Evolutionary conservation across 2,113 vertebrate genomes (phyloP), one percentile per base, ranked within the genome.

Genomic region (Myrmecophaga tridactyla): DNA sequence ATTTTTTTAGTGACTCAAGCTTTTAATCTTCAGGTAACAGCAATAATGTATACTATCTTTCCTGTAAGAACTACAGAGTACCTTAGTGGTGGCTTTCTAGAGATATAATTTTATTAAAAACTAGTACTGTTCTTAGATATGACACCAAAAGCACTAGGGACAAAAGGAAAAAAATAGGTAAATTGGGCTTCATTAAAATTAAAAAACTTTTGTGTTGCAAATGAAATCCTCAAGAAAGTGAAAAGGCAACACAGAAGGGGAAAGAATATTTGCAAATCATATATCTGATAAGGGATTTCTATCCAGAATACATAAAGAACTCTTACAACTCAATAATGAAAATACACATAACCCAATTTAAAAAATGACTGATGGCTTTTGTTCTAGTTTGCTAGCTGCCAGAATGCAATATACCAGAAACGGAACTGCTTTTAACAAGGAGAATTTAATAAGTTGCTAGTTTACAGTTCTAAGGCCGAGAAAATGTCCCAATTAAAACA

Each of bases 1-100:
- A 12, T 67, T 89, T 94, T 82, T 82, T 29, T 75, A 73, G 25
- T 75, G n/a, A 29, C 21, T n/a, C n/a, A 93, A 62, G 21, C 90
- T 95, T 94, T 87, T 86, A 86, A 72, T 65, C 69, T 70, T 27
- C 0, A 90, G 31, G 11, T 17, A 90, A 21, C 78, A 84, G 15
- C 69, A 92, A 39, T 90, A 53, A 87, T 86, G 76, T 17, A 48
- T 87, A n/a, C 41, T 80, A 8, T n/a, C 58, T 93, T 94, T 46
- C 7, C 10, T 10, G 27, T 29, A 93, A 86, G 69, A 87, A 87
- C 41, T 83, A 56, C 76, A 21, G 78, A 56, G 15, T 83, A 13
- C 46, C 15, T 81, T 90, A 87, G 15, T 48, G 90, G 9, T 93
- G 5, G 36, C 29, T 90, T 88, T 90, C 39, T 93, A 70, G 36